Percentiles rank a stretch among this genome's conserved stretches.
phyloP scores from a whole-genome alignment of 2,113 vertebrate genomes.

The Merops nubicus region DNA sequence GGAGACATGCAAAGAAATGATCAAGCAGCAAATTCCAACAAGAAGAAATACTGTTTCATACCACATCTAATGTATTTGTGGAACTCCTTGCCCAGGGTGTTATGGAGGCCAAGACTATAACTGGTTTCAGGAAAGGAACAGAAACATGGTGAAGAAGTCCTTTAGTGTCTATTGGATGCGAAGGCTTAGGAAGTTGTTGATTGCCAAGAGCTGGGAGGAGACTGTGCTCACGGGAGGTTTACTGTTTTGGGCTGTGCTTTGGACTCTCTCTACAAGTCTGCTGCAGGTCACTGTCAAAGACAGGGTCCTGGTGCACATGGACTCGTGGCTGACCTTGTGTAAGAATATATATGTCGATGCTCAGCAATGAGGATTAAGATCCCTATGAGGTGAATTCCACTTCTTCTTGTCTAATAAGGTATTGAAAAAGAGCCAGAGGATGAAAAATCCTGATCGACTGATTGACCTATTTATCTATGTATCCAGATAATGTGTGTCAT shows the following conservation, averaged over 20 bases:
- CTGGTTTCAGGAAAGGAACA: constrained; percentile 16
- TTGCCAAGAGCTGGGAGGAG: background rate
- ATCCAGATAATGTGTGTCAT: background rate
- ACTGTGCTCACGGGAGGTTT: background rate
- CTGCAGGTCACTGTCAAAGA: background rate
- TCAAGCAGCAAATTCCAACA: constrained; percentile 18
- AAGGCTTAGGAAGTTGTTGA: background rate
- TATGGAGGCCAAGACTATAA: background rate
- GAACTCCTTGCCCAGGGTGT: constrained; percentile 21
- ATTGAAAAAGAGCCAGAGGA: background rate
- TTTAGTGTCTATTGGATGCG: background rate
- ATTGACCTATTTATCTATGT: background rate
- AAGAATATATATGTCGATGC: background rate
- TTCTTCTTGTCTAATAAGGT: background rate
- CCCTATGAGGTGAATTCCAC: background rate
- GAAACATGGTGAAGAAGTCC: constrained; percentile 14
- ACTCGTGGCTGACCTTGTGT: background rate
- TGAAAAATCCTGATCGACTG: background rate
- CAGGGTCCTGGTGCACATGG: background rate
- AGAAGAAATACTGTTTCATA: constrained; percentile 37
- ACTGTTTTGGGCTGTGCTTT: background rate
- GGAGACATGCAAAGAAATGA: constrained; percentile 6
- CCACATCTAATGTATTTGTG: constrained; percentile 43
- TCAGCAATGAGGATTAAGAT: background rate
- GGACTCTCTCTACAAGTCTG: background rate